Conservation (phyloP, 1,140 invertebrate species). For the Anadara kagoshimensis region DNA sequence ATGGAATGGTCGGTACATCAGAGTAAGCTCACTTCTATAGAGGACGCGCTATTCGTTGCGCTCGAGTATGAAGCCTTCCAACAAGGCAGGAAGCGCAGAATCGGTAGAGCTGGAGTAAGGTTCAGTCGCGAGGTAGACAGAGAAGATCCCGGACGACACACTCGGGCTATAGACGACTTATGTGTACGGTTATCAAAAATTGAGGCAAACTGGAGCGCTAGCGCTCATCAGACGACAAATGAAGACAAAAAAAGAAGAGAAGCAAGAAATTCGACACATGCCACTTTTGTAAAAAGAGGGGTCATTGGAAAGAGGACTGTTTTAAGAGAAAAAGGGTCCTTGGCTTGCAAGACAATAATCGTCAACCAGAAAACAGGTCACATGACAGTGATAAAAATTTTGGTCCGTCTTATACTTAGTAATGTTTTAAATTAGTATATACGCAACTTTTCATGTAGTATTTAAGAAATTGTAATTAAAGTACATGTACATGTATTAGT, state of each 20-base stretch:
- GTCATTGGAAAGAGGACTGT: neutral
- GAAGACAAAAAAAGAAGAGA: neutral
- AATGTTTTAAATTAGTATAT: neutral
- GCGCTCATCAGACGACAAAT: neutral
- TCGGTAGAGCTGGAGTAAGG: neutral
- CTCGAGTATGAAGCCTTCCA: slow-evolving; percentile 1
- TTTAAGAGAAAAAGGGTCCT: neutral
- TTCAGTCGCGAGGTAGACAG: neutral
- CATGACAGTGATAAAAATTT: neutral
- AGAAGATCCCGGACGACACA: no score
- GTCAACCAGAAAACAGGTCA: neutral
- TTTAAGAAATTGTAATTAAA: no score
- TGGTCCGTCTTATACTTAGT: neutral
- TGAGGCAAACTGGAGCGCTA: no score
- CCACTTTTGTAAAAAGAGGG: slow-evolving; percentile 1
- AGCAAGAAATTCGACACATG: neutral
- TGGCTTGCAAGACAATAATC: neutral
- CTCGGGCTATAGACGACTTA: no score
- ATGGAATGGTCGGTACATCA: neutral
- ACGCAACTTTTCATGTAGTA: neutral
- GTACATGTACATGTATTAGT: no score
- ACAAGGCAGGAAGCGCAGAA: neutral
- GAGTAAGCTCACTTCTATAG: neutral
- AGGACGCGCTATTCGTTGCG: neutral
- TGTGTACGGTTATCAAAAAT: neutral